Evolutionary conservation across 1,140 invertebrate species (phyloP), one percentile per base, ranked within the genome.

Genomic region (Augochlora pura): DNA sequence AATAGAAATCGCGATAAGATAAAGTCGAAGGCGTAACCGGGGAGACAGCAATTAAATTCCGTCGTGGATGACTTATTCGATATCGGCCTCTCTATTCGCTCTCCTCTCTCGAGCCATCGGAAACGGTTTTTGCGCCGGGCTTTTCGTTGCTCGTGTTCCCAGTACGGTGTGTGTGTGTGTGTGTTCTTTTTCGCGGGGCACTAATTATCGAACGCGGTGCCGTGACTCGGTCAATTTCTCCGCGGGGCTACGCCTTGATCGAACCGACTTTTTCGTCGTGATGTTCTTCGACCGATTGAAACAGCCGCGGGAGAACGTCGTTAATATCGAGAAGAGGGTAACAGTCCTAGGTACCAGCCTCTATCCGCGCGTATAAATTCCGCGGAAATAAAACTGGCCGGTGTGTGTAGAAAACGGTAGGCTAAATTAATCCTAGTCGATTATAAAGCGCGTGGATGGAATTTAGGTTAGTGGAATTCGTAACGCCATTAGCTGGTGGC

Each of bases 1-100:
- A 49, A 74, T 25, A 25, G 39, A 60, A 67, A 59, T 59, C 25
- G 5, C 23, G 73, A 76, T 68, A 59, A 76, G 64, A 68, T 60
- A 59, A 14, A 32, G 14, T 7, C n/a, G 3, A 16, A 42, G 52
- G 54, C 12, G 23, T 32, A 14, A 59, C 57, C 1, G 27, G 39
- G 27, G 73, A 67, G 25, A 59, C 21, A 21, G 23, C 49, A 46
- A 57, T 75, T 57, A 42, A 57, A 39, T 57, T 46, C 38, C 0
- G 18, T 66, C 63, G 63, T n/a, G 52, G 27, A 46, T 16, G 32
- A 59, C 42, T 68, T 68, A 67, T 46, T 32, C 18, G 18, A 5
- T 1, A 14, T 10, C 16, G 46, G 21, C 18, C 9, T 23, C 9
- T 23, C 57, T 1, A 27, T 12, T 23, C 7, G 4, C 1, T 4